A percentile compares a stretch with the other conserved stretches of the same genome.
These are phyloP conservation scores for Pachypanchax playfairii DNA, from an alignment of 2,113 vertebrate genomes.

Conservation along the genomic window DNA sequence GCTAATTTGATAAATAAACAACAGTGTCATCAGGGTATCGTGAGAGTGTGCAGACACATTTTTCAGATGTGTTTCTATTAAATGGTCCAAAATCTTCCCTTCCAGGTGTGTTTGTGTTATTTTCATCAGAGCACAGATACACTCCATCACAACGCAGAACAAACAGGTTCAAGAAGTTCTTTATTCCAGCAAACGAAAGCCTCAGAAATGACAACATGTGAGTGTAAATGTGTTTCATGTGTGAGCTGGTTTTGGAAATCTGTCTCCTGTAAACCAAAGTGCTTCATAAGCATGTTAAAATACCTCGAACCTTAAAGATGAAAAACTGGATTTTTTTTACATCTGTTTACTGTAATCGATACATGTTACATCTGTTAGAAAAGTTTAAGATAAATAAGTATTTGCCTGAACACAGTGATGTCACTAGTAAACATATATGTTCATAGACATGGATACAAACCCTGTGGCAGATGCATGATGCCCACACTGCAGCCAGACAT, in stretches of 20 bases:
- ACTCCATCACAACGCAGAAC: neutral
- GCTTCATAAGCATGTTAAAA: neutral
- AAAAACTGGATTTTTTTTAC: neutral
- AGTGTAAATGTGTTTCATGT: neutral
- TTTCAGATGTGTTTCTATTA: too few relatives aligned
- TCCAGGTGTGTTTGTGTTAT: neutral
- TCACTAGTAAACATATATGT: neutral
- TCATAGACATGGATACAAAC: slow-evolving; percentile 66
- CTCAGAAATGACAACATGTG: neutral
- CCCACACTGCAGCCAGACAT: slow-evolving; percentile 89
- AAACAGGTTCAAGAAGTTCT: neutral
- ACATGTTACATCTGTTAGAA: too few relatives aligned
- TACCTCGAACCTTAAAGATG: neutral
- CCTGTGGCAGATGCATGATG: slow-evolving; percentile 95
- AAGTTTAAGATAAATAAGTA: too few relatives aligned
- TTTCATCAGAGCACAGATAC: neutral
- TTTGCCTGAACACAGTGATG: neutral
- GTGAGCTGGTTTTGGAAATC: neutral
- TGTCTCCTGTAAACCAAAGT: neutral
- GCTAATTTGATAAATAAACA: too few relatives aligned
- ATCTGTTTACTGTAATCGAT: too few relatives aligned
- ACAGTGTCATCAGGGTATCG: too few relatives aligned
- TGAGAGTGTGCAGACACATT: too few relatives aligned
- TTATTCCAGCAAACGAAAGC: neutral
- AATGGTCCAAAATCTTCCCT: neutral